Base-by-base conservation (phyloP, 2,797 vertebrate genomes). In the Pyrocephalus nanus region DNA sequence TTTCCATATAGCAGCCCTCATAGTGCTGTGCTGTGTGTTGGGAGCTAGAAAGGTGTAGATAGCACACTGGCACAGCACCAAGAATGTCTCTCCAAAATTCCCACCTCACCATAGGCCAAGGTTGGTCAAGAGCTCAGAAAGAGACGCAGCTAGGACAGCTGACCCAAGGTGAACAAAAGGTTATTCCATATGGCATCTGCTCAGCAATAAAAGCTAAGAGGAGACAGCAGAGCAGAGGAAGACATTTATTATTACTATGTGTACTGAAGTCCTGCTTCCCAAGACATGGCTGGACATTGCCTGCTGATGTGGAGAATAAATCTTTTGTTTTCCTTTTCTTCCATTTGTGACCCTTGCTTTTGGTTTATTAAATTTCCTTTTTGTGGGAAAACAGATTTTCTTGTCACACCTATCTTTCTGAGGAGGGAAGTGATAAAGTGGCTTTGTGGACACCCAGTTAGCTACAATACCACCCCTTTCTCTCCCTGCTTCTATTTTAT, bases 41-140 rank as follows among this genome's bases (percentile, higher is more conserved):
- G 2, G 48, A 38, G 47, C 21, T 21, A 25, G 36, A 71, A 30
- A 30, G 18, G 2, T 5, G 9, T n/a, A 43, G 50, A 15, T 40
- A 74, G 45, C 9, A 29, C 20, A 8, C 30, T 65, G 6, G 7
- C 60, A 62, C n/a, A n/a, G n/a, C 60, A 61, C 21, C 47, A n/a
- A 60, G 42, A 15, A 23, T 57, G 22, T n/a, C 47, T 47, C 51
- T 70, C 23, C 48, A 81, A 50, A 1, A 3, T 12, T 10, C 6
- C 2, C 12, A 6, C 12, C 23, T 34, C 32, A 50, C 27, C 38
- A 7, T 3, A 67, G 14, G 11, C 19, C 6, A 2, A 7, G 3
- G 2, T 5, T 20, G 14, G 48, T 36, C 18, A 54, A 43, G 26
- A 67, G 16, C 4, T 11, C 13, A 11, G 34, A 36, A 77, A 13